Evolutionary conservation across 2,888 invertebrate species (phyloP), one percentile per base, ranked within the genome.

Genomic region (Hydrotaea diabolus): DNA sequence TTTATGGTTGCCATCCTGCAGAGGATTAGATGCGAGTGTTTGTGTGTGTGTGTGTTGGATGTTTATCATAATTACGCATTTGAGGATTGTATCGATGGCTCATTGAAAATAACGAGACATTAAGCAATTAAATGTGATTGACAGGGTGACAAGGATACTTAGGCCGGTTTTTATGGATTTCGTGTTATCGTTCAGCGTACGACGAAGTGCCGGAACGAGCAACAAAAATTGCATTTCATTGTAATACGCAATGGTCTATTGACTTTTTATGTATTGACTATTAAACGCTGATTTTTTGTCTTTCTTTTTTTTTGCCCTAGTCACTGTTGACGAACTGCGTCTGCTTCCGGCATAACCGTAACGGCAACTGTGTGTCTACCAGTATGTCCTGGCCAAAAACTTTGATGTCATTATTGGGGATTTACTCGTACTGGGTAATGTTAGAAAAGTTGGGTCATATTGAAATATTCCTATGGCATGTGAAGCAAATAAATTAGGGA

Each of bases 61-160:
- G 72, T 66, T 84, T 81, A 84, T 84, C 84, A 84, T 84, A 84
- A 84, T 84, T 81, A 79, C 84, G 76, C 78, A 76, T 73, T 84
- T 78, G 81, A 81, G 78, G 75, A 79, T 84, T 79, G 75, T 81
- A 84, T 79, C 78, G 81, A 84, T 79, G 81, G 81, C 76, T 84
- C 84, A 81, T 81, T 84, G 84, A 84, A 81, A 84, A 76, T 79
- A 84, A 81, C 78, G 81, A 84, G 84, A 84, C 81, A 84, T 84
- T 84, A 84, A 84, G 85, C 85, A 83, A 85, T 85, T 83, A 85
- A 83, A 85, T 78, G 59, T 85, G 83, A 85, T 83, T 83, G 85
- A 85, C 85, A 83, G 83, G 81, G 79, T 81, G 80, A 81, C 84
- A 84, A 79, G 76, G 74, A 75, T 83, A 77, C 71, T 83, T 83